phyloP scores from a whole-genome alignment of 2,113 vertebrate species.

The Cyprinodon variegatus region DNA sequence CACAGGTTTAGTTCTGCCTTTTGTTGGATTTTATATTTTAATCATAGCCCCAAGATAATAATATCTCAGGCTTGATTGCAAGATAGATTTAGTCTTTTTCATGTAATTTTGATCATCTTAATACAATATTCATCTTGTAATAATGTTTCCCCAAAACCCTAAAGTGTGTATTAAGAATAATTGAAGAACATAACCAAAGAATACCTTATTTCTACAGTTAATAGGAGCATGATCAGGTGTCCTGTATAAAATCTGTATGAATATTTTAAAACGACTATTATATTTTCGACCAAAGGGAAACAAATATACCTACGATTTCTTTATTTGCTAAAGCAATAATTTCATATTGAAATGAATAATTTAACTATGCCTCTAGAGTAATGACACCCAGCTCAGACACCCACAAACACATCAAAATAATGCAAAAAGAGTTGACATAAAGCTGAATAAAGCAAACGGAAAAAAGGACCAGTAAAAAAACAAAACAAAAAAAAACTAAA shows the following conservation, averaged over 20 bases:
- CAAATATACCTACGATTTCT: too few species aligned
- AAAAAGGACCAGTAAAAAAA: background rate
- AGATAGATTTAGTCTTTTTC: background rate
- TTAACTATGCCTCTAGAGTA: background rate
- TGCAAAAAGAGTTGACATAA: background rate
- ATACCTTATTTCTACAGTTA: too few species aligned
- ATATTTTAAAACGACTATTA: too few species aligned
- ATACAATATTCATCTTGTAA: background rate
- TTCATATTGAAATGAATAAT: background rate
- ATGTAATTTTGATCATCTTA: background rate
- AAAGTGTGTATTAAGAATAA: background rate
- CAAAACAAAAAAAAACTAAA: background rate
- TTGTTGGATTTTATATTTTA: constrained; percentile 4
- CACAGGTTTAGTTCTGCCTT: background rate
- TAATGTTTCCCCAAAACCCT: background rate
- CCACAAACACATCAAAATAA: too few species aligned
- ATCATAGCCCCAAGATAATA: background rate
- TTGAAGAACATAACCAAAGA: background rate
- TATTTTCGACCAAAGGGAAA: too few species aligned
- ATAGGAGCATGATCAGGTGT: too few species aligned
- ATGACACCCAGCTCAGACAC: too few species aligned
- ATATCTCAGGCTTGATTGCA: background rate
- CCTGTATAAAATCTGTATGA: too few species aligned
- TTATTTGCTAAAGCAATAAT: background rate
- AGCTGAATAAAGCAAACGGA: constrained; percentile 17